Evolutionary conservation across 2,113 vertebrate species (phyloP), one percentile per base, ranked within the genome.

Genomic region (Sylvia atricapilla): DNA sequence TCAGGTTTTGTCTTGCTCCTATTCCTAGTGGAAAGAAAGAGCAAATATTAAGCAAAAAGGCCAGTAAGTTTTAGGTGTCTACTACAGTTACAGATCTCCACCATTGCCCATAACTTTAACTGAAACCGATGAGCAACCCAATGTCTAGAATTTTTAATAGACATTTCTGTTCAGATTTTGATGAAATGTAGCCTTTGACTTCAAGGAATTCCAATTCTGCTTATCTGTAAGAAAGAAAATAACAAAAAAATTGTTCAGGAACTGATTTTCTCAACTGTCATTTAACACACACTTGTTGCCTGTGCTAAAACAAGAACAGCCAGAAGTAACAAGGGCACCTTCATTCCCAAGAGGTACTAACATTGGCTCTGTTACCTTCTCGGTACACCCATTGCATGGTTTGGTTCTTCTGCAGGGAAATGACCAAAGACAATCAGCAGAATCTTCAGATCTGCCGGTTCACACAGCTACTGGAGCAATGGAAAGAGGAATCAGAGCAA

Each of bases 381-480:
- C 1, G 2, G 37, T 0, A 1, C 35, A 63, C 6, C 4, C 27
- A 33, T 13, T 7, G 1, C 39, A 44, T 53, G 13, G 7, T 67
- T 78, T 50, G 47, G 64, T 20, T 77, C 31, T 87, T 77, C 60
- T 67, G 13, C 21, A 69, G 46, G 13, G 41, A 84, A 74, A 76
- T 64, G 41, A 18, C 41, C 23, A 21, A 66, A 76, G 46, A 35
- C 24, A 35, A 17, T 21, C 13, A 50, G 39, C 20, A 83, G 41
- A 76, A 55, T 53, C 35, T 43, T 56, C 17, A 35, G 30, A 15
- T 23, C 53, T 86, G 31, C 41, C 50, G 35, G 23, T 64, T 76
- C 58, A 47, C 35, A 73, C 6, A 68, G 15, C 8, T 79, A 14
- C 22, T 33, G 67, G 20, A 56, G 13, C 19, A 80, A 35, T 6